phyloP scores from a whole-genome alignment of 2,797 vertebrate genomes.

The Myotis daubentonii region DNA sequence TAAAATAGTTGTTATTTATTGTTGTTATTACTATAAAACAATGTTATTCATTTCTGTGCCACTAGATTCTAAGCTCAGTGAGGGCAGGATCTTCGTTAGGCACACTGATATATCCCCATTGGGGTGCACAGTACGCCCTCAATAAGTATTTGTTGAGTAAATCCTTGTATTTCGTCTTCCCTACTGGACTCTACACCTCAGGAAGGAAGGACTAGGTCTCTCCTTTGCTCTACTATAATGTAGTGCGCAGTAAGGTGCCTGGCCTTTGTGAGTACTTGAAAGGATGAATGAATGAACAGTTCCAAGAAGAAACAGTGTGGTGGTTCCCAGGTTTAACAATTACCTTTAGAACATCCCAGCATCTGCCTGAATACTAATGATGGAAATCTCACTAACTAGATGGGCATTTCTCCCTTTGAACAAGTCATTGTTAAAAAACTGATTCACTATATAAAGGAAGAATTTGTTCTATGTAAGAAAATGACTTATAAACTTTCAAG shows the following conservation, averaged over 20 bases:
- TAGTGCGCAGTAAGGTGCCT: not conserved
- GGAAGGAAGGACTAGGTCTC: not conserved
- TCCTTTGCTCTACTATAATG: not conserved
- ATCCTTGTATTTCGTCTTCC: not conserved
- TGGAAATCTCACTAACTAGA: not conserved
- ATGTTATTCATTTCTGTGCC: not conserved
- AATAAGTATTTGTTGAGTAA: not conserved
- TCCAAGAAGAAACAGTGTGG: not conserved
- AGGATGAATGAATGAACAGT: not conserved
- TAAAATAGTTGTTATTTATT: not conserved
- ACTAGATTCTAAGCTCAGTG: not conserved
- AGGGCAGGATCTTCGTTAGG: not conserved
- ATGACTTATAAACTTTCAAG: not conserved
- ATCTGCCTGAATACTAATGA: not conserved
- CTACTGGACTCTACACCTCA: not conserved
- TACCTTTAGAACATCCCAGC: not conserved
- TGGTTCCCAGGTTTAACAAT: not conserved
- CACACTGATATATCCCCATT: not conserved
- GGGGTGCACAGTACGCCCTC: not conserved
- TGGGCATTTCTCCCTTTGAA: conserved; percentile 22
- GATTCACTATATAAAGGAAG: not conserved
- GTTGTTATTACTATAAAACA: not conserved
- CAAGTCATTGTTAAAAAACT: conserved; percentile 13
- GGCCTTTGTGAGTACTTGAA: not conserved
- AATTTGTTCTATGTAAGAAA: conserved; percentile 33